Base-by-base conservation (phyloP, 2,113 vertebrate genomes). In the Thomomys bottae region DNA sequence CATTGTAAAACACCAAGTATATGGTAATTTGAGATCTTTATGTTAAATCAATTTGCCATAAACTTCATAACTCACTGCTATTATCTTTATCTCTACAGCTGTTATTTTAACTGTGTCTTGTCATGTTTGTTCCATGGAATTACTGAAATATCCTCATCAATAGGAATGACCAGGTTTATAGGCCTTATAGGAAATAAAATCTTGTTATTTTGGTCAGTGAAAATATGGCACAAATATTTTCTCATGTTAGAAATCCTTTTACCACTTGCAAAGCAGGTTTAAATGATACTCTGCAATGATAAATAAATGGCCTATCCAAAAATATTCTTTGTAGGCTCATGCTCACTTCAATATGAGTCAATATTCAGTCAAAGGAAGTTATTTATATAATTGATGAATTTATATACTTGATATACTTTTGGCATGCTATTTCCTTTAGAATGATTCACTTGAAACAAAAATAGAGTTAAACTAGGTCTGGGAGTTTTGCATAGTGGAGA, bases 41-140 rank as follows among this genome's bases (percentile, higher is more conserved):
- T 66, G 38, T 42, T 68, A 61, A 57, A 20, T 81, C 20, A 94
- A 78, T 93, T 91, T 83, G 38, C 88, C 68, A 49, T 28, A 66
- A 87, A 93, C 11, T 59, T 59, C 0, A 91, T 94, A 20, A 76
- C 40, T 49, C 45, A 57, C 28, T 87, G 64, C 38, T 78, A 0
- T 38, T 89, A 38, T 57, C 86, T 82, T 92, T 45, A 45, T 88
- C 4, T 82, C 4, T 88, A 28, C 9, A 10, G 42, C 79, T n/a
- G 30, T 40, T 67, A 78, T 42, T 92, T 34, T 78, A 84, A 40
- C 17, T 21, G 80, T 42, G 3, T 64, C 36, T 66, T 71, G 32
- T 38, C 45, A 49, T 49, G 15, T 73, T 92, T 96, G 63, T 2
- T 95, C 21, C 59, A 72, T 12, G 84, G 0, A 30, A 45, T 91